Evolutionary conservation across 2,113 vertebrate genomes (phyloP).

Genomic region (Aphyosemion australe): DNA sequence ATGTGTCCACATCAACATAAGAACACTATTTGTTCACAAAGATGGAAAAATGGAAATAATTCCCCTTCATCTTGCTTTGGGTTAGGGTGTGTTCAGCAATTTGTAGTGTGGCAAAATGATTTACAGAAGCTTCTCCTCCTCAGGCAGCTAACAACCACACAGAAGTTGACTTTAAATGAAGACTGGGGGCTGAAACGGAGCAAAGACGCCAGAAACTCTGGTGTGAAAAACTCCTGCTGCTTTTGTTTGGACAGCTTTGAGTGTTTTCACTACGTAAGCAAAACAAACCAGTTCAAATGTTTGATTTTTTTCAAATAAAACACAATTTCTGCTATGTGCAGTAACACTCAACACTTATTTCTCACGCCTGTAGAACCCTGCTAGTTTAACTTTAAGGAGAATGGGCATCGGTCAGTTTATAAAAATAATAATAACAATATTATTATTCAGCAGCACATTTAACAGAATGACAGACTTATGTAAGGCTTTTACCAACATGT

Average conservation of each 20-base stretch:
- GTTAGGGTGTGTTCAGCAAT: slow-evolving; percentile 23
- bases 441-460: not conserved
- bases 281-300: slow-evolving; percentile 7
- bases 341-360: slow-evolving; percentile 18
- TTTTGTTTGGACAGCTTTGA: slow-evolving; percentile 35
- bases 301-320: slow-evolving; percentile 22
- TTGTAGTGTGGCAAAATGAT: slow-evolving; percentile 43
- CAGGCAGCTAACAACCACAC: slow-evolving; percentile 18
- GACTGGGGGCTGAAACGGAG: slow-evolving; percentile 29
- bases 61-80: slow-evolving; percentile 14
- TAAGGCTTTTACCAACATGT: not conserved
- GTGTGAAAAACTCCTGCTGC: slow-evolving; percentile 16
- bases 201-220: slow-evolving; percentile 23
- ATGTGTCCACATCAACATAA: too few species aligned
- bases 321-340: slow-evolving; percentile 21
- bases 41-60: slow-evolving; percentile 13
- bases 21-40: slow-evolving; percentile 27
- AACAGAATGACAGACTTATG: not conserved
- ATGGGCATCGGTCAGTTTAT: not conserved
- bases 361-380: slow-evolving; percentile 18
- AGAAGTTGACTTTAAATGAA: slow-evolving; percentile 38
- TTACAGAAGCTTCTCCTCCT: slow-evolving; percentile 45
- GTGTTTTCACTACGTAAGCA: slow-evolving; percentile 12
- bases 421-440: not conserved
- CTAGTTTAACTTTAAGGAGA: slow-evolving; percentile 34